Evolutionary conservation across 1,140 invertebrate species (phyloP).

Genomic region (Drosophila ercepeae): DNA sequence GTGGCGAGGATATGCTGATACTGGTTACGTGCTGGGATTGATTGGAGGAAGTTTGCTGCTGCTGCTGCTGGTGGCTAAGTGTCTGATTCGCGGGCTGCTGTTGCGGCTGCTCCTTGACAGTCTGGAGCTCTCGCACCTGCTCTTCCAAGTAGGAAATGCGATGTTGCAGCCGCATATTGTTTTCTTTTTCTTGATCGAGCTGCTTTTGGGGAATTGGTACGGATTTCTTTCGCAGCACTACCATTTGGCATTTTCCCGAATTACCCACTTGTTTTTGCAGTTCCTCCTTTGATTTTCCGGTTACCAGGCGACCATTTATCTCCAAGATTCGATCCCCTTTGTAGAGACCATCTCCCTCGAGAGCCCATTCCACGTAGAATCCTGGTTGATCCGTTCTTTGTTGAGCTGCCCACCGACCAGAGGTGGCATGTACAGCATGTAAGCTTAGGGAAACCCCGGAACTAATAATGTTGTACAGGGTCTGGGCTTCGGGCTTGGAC

Average conservation of each 20-base stretch:
- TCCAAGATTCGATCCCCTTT: constrained; percentile 93
- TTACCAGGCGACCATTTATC: constrained; percentile 91
- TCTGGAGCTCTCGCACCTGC: constrained; percentile 89
- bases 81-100: constrained; percentile 25
- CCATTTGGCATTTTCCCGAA: constrained; percentile 84
- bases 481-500: constrained; percentile 76
- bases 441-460: constrained; percentile 85
- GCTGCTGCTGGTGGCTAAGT: constrained; percentile 20
- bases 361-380: constrained; percentile 89
- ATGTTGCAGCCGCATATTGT: constrained; percentile 93
- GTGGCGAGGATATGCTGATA: constrained; percentile 82
- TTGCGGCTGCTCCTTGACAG: constrained; percentile 62
- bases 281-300: constrained; percentile 89
- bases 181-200: constrained; percentile 85
- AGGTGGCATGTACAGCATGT: constrained; percentile 87
- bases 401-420: constrained; percentile 86
- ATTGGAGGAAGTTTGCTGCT: constrained; percentile 33
- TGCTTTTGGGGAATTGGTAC: constrained; percentile 66
- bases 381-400: constrained; percentile 86
- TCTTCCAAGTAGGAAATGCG: constrained; percentile 95
- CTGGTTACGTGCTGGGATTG: constrained; percentile 77
- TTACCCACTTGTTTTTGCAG: constrained; percentile 84
- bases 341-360: constrained; percentile 89
- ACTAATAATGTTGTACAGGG: constrained; percentile 74
- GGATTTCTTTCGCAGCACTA: constrained; percentile 85